Percentiles rank a stretch among this genome's conserved stretches.
Evolutionary conservation across 2,797 vertebrate species (phyloP).

Genomic region (Rhinoraja longicauda): DNA sequence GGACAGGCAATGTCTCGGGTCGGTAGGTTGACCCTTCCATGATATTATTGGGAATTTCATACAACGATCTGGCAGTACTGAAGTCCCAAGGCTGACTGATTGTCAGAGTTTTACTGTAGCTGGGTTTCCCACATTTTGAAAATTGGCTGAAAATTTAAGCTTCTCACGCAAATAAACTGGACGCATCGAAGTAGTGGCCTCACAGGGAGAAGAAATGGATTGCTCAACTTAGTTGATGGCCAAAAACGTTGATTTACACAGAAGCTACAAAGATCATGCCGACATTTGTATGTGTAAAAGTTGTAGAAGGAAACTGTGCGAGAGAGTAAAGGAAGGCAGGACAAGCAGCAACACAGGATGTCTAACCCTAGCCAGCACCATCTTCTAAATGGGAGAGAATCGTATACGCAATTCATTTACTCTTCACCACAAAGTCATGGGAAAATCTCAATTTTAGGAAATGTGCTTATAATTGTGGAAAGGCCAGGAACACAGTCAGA

Average conservation of each 20-base stretch:
- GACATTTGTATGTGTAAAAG: not conserved
- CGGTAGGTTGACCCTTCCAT: too few species aligned
- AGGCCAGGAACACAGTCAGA: not conserved
- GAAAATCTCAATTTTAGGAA: conserved; percentile 12
- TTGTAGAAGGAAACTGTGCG: not conserved
- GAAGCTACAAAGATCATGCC: not conserved
- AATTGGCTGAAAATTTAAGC: not conserved
- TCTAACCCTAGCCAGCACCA: not conserved
- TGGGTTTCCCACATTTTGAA: not conserved
- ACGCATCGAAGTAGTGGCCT: not conserved
- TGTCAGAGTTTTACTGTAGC: too few species aligned
- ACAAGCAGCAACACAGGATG: not conserved
- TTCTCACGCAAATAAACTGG: not conserved
- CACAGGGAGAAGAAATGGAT: not conserved
- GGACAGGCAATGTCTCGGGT: too few species aligned
- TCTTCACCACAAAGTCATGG: not conserved
- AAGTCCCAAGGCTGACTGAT: too few species aligned
- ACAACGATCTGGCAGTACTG: too few species aligned
- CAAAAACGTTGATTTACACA: not conserved
- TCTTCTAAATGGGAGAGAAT: not conserved
- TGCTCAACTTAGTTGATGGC: not conserved
- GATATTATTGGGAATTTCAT: too few species aligned
- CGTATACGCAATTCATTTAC: not conserved
- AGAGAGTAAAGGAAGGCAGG: not conserved
- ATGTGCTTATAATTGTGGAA: not conserved